phyloP scores from a whole-genome alignment of 1,140 invertebrate species.

The Phymastichus coffea region DNA sequence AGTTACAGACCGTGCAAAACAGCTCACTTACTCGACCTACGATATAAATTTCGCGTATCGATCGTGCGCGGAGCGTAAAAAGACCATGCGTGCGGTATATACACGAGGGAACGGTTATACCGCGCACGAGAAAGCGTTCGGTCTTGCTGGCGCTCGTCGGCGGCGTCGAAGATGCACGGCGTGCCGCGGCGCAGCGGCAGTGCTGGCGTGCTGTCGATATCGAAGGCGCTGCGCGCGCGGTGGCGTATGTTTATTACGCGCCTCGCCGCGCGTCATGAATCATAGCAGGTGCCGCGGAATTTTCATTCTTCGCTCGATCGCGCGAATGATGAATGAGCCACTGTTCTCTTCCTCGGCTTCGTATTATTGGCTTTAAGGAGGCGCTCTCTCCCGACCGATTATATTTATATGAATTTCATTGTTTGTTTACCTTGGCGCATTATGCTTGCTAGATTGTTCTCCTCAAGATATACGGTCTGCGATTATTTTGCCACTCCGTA shows the following conservation, averaged over 20 bases:
- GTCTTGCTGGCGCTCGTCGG: too few species aligned
- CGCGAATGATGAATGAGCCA: conserved; percentile 40
- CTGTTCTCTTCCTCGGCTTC: conserved; percentile 21
- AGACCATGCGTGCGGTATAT: too few species aligned
- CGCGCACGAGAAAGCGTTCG: conserved; percentile 7
- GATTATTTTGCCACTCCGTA: background rate
- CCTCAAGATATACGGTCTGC: conserved; percentile 13
- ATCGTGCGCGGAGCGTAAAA: too few species aligned
- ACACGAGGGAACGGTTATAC: too few species aligned
- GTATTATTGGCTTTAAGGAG: conserved; percentile 1
- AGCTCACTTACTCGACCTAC: too few species aligned
- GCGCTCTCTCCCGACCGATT: background rate
- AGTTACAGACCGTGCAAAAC: too few species aligned
- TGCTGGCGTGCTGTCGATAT: background rate
- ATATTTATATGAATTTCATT: conserved; percentile 27
- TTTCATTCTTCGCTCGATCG: conserved; percentile 25
- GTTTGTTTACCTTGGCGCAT: conserved; percentile 11
- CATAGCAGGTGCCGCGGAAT: conserved; percentile 23
- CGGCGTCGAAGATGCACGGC: conserved; percentile 19
- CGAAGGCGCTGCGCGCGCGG: background rate
- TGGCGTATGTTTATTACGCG: conserved; percentile 24
- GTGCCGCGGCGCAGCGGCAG: background rate
- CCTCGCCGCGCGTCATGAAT: conserved; percentile 23
- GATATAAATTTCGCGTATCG: too few species aligned
- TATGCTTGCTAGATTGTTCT: background rate